Evolutionary conservation across 2,797 vertebrate genomes (phyloP), one percentile per base, ranked within the genome.

Genomic region (Pempheris klunzingeri): DNA sequence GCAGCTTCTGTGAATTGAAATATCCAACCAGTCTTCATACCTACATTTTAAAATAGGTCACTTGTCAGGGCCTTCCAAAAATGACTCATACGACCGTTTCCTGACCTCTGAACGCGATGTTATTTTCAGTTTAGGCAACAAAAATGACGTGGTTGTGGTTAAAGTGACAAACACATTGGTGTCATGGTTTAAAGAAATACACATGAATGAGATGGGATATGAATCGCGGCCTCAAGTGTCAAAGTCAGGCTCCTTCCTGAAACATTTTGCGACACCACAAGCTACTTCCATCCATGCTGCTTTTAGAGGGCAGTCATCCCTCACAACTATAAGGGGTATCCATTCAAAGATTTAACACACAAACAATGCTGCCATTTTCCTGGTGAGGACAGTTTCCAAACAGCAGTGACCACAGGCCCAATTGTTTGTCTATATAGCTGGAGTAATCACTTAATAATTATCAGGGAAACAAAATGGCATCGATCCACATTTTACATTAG

Each of bases 401-500:
- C 22, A 58, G 44, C 22, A 30, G 44, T 32, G 39, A 68, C 68
- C 59, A 43, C 49, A 55, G 15, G 10, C 22, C 63, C 36, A 22
- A 44, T 11, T 22, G 39, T 66, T 52, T 30, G 18, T 39, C 28
- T 26, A 30, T 22, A 17, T 1, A 54, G 34, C 50, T 52, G 41
- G 20, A 55, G 65, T 53, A 63, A 66, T 67, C 46, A 39, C 22
- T 72, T 39, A 10, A 63, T 60, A 75, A 75, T 68, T 36, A 43
- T 1, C 47, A 59, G n/a, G 9, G 34, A 74, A 67, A 53, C 36
- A 54, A 57, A 57, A 67, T 71, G 65, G 58, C 57, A 74, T 5
- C 14, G 0, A 20, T 76, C 47, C 71, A 57, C 43, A 13, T 74
- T 71, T 55, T 32, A 62, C 67, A 72, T 73, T 73, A 62, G n/a